Percentiles rank a stretch among this genome's conserved stretches.
phyloP scores from a whole-genome alignment of 1,140 invertebrate genomes.

The Cryptotermes secundus region DNA sequence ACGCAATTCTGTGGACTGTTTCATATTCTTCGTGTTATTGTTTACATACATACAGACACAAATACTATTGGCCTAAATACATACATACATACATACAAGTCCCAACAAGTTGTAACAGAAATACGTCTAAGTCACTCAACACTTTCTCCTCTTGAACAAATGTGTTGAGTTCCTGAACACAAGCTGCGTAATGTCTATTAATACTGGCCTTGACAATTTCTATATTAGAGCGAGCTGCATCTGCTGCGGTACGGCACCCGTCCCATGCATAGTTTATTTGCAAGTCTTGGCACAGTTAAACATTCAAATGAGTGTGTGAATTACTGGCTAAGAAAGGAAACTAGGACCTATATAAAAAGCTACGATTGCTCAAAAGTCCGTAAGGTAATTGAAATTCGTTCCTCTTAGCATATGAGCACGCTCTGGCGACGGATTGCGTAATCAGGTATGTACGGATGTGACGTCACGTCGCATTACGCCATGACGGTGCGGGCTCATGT shows the following conservation, averaged over 20 bases:
- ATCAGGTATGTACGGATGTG: conserved; percentile 2
- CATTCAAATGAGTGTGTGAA: not conserved
- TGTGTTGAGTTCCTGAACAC: too few species aligned
- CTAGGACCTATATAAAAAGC: not conserved
- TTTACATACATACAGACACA: too few species aligned
- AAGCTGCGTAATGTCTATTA: too few species aligned
- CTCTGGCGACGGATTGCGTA: conserved; percentile 8
- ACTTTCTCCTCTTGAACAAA: too few species aligned
- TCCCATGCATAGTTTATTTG: not conserved
- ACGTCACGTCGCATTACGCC: conserved; percentile 7
- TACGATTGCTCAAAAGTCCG: conserved; percentile 2
- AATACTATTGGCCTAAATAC: too few species aligned
- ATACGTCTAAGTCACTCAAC: too few species aligned
- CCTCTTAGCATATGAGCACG: not conserved
- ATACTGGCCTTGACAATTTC: too few species aligned
- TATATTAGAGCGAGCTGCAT: too few species aligned
- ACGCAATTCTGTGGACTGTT: too few species aligned
- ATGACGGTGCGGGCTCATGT: not conserved
- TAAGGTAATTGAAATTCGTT: conserved; percentile 13
- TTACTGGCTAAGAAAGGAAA: not conserved
- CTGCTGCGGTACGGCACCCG: not conserved
- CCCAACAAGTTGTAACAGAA: too few species aligned
- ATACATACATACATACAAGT: too few species aligned
- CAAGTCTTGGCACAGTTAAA: not conserved
- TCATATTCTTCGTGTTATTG: too few species aligned